Evolutionary conservation across 2,888 invertebrate species (phyloP).

Genomic region (Lydus trimaculatus): DNA sequence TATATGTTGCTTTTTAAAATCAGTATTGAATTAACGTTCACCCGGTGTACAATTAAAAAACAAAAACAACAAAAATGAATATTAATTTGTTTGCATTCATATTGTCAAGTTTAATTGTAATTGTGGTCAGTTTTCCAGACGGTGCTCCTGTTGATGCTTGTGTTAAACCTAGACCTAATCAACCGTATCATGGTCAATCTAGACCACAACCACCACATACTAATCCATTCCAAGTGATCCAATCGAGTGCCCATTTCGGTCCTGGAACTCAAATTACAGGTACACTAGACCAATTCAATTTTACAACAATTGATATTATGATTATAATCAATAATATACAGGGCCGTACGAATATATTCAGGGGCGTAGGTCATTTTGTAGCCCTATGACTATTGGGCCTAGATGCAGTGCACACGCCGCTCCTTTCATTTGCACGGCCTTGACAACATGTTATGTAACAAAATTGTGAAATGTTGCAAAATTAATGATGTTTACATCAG

Average conservation of each 20-base stretch:
- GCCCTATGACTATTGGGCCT: too few relatives aligned
- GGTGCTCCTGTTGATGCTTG: conserved; percentile 84
- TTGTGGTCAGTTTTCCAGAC: conserved; percentile 70
- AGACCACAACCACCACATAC: conserved; percentile 69
- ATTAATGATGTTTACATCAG: not conserved
- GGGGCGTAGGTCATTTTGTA: too few relatives aligned
- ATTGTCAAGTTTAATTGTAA: conserved; percentile 10
- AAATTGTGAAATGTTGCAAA: not conserved
- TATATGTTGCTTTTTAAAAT: conserved; percentile 21
- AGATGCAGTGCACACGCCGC: too few relatives aligned
- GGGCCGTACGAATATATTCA: too few relatives aligned
- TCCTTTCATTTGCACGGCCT: too few relatives aligned
- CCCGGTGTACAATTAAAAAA: conserved; percentile 9
- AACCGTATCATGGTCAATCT: conserved; percentile 80
- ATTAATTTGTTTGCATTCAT: conserved; percentile 8
- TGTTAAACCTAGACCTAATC: conserved; percentile 76
- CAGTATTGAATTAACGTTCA: conserved; percentile 27
- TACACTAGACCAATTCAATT: conserved; percentile 50
- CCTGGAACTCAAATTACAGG: conserved; percentile 77
- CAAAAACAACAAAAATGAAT: not conserved
- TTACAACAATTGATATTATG: not conserved
- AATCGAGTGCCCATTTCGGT: conserved; percentile 69
- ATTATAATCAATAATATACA: not conserved
- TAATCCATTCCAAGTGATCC: conserved; percentile 73
- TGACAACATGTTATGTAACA: too few relatives aligned